Base-by-base conservation (phyloP, 2,113 vertebrate species). In the Lamprologus callipterus region DNA sequence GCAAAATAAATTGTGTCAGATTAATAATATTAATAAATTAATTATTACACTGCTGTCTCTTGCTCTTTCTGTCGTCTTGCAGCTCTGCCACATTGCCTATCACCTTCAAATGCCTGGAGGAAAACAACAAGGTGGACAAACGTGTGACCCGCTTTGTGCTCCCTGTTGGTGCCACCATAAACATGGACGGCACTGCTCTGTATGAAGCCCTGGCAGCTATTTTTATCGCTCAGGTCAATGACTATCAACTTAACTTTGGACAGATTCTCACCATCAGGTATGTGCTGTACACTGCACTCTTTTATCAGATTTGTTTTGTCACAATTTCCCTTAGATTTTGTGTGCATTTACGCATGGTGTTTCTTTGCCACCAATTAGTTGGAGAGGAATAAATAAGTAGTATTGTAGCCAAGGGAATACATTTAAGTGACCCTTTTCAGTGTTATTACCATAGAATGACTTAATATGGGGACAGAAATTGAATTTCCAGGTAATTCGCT, bases 191-290 rank as follows among this genome's bases (percentile, higher is more conserved):
- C 75, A 99, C 98, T 0, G 98, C 98, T 68, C 94, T 99, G 45
- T 99, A 99, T 4, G 98, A 99, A 91, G 98, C 98, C 42, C 91
- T 99, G 95, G 98, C 98, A 58, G 98, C 98, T 94, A 98, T 99
- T 93, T 99, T 99, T 95, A 99, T 99, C 2, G 98, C 98, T 82
- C 98, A 99, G 90, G 98, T 99, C 91, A 99, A 99, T 95, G 97
- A 98, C 91, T 97, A 97, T 78, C 97, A 98, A 9, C 97, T 99
- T 84, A 98, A 98, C 94, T 98, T 99, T 45, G 98, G 98, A 23
- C 98, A 99, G 94, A 98, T 99, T 96, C 97, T 99, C 89, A 99
- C 98, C 55, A 98, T 99, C 96, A 99, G 98, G 98, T 99, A 97
- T 58, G 53, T 7, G 11, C 26, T 10, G 16, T 5, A 14, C n/a